Evolutionary conservation across 2,888 invertebrate species (phyloP), one percentile per base, ranked within the genome.

Genomic region (Andrena dorsata): DNA sequence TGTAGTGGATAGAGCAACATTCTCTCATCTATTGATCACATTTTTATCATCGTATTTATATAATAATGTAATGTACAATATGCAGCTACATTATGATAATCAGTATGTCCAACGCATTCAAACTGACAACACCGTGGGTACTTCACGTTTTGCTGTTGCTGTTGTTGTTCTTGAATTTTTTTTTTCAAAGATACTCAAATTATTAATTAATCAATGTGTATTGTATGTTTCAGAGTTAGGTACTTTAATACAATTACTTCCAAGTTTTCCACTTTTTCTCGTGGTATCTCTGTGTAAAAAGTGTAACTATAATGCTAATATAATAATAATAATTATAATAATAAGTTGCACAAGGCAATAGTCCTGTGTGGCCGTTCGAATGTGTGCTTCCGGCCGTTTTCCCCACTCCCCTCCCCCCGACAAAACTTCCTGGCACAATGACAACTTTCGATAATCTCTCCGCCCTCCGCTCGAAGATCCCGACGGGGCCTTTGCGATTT

Each of bases 231-330:
- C 91, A 88, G 87, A 92, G 90, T 91, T 90, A 90, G 91, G 89
- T 92, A 91, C 90, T 91, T 90, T 89, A 90, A 91, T 90, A 91
- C 89, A 92, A 91, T 91, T 90, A 91, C 90, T 92, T 89, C 90
- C 90, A 90, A 90, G 86, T 92, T 92, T 87, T 89, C 87, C 89
- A 90, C 90, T 81, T 88, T 56, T 85, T 85, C 82, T 89, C 76
- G 90, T 91, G 88, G 91, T 89, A 90, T 92, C 90, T 92, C 89
- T 91, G 91, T 92, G 92, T 92, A 93, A 93, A 92, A 93, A 93
- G 92, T 93, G 92, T 92, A 92, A 92, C 92, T 92, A 93, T 92
- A 91, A 91, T 92, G 91, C 91, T 92, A 92, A 90, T 92, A 89
- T 92, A 90, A 92, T 90, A 90, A 91, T 92, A 89, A 91, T 92